phyloP scores from a whole-genome alignment of 2,888 invertebrate species.

The Pristionchus mayeri region DNA sequence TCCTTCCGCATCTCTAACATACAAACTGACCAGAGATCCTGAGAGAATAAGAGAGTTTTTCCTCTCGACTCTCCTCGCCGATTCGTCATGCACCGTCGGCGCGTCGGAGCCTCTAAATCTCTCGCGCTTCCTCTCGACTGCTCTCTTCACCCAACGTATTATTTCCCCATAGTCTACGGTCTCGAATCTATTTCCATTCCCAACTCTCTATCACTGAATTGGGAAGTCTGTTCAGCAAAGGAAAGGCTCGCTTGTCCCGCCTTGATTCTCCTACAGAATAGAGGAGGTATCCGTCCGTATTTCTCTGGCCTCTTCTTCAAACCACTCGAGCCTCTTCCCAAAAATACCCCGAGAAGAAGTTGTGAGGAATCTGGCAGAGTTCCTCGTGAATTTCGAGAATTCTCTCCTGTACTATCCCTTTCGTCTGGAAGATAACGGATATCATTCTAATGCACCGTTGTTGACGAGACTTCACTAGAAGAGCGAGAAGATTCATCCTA shows the following conservation, averaged over 20 bases:
- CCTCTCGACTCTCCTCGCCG: neutral
- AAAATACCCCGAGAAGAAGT: neutral
- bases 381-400: too few relatives aligned
- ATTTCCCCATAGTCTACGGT: neutral
- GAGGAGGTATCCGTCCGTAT: neutral
- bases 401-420: neutral
- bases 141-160: neutral
- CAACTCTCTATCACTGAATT: conserved; percentile 3
- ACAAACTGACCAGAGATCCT: neutral
- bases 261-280: conserved; percentile 11
- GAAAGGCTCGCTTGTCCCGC: neutral
- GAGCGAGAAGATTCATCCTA: neutral
- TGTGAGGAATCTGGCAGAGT: too few relatives aligned
- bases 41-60: neutral
- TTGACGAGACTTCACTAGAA: too few relatives aligned
- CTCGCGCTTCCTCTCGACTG: neutral
- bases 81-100: conserved; percentile 33
- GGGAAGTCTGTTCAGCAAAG: neutral
- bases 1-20: neutral
- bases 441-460: too few relatives aligned
- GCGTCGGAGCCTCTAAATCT: neutral
- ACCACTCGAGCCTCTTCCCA: neutral
- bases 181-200: neutral
- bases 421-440: neutral
- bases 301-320: neutral